Evolutionary conservation across 2,113 vertebrate species (phyloP).

Genomic region (Larimichthys polyactis): DNA sequence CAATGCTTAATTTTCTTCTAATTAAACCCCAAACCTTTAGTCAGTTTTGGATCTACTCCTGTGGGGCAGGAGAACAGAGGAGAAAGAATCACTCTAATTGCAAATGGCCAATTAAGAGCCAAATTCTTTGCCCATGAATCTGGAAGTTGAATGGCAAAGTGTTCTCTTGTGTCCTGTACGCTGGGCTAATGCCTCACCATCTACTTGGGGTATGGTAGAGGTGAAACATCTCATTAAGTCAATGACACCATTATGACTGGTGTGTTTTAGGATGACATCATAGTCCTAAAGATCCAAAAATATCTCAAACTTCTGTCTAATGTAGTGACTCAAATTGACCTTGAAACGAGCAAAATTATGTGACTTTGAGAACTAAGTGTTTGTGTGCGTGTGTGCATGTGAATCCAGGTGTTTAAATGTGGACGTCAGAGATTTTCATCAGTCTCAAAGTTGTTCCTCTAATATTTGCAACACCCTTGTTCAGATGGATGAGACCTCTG

Average conservation of each 20-base stretch:
- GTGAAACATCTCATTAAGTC: constrained; percentile 73
- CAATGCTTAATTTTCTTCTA: constrained; percentile 11
- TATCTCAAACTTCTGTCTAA: constrained; percentile 22
- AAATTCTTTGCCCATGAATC: constrained; percentile 41
- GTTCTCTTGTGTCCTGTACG: constrained; percentile 43
- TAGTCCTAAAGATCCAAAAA: constrained; percentile 38
- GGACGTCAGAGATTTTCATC: constrained; percentile 13
- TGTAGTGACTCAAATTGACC: constrained; percentile 19
- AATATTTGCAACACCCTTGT: constrained; percentile 24
- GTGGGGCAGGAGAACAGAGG: constrained; percentile 28
- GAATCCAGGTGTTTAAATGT: constrained; percentile 25
- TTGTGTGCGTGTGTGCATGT: not conserved
- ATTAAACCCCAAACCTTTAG: constrained; percentile 32
- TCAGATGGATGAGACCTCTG: constrained; percentile 48
- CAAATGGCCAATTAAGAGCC: constrained; percentile 62
- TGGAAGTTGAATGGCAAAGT: constrained; percentile 34
- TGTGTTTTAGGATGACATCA: constrained; percentile 32
- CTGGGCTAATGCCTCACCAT: constrained; percentile 30
- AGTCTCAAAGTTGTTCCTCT: constrained; percentile 14
- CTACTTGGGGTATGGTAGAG: constrained; percentile 29
- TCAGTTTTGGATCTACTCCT: constrained; percentile 33
- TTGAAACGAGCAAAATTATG: constrained; percentile 4
- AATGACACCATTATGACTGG: constrained; percentile 59
- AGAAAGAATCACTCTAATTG: constrained; percentile 45
- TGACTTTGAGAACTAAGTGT: constrained; percentile 40